Evolutionary conservation across 2,888 invertebrate genomes (phyloP).

Genomic region (Epistrophe eligans): DNA sequence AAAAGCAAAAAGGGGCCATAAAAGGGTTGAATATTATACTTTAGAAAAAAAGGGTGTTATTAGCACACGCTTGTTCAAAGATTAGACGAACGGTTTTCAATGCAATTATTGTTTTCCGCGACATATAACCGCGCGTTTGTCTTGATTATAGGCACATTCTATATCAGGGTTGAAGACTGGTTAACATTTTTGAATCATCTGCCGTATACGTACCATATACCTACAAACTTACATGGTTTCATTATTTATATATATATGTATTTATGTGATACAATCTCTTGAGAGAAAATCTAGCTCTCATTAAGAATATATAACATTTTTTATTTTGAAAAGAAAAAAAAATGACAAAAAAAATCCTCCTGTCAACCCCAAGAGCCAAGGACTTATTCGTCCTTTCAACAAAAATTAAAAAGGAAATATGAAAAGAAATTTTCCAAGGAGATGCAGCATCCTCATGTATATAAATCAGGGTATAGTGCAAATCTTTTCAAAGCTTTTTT

Average conservation of each 20-base stretch:
- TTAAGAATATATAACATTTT: constrained; percentile 64
- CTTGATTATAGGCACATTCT: constrained; percentile 13
- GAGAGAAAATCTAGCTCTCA: constrained; percentile 43
- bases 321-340: constrained; percentile 35
- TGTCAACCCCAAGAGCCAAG: constrained; percentile 58
- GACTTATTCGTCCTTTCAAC: constrained; percentile 53
- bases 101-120: constrained; percentile 44
- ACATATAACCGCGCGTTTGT: constrained; percentile 42
- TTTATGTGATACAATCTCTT: not conserved
- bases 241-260: not conserved
- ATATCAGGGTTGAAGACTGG: constrained; percentile 25
- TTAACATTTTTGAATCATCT: constrained; percentile 37
- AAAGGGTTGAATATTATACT: constrained; percentile 64
- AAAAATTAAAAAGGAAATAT: constrained; percentile 49
- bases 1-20: constrained; percentile 38
- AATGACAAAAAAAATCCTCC: constrained; percentile 3
- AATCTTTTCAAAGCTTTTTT: constrained; percentile 22
- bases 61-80: constrained; percentile 62
- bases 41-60: constrained; percentile 67
- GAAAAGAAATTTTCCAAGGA: constrained; percentile 65
- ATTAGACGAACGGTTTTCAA: constrained; percentile 44
- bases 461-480: constrained; percentile 11
- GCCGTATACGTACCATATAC: not conserved
- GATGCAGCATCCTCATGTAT: constrained; percentile 17
- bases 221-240: not conserved